phyloP scores from a whole-genome alignment of 2,113 vertebrate genomes.

The Mormyrus iriodes region DNA sequence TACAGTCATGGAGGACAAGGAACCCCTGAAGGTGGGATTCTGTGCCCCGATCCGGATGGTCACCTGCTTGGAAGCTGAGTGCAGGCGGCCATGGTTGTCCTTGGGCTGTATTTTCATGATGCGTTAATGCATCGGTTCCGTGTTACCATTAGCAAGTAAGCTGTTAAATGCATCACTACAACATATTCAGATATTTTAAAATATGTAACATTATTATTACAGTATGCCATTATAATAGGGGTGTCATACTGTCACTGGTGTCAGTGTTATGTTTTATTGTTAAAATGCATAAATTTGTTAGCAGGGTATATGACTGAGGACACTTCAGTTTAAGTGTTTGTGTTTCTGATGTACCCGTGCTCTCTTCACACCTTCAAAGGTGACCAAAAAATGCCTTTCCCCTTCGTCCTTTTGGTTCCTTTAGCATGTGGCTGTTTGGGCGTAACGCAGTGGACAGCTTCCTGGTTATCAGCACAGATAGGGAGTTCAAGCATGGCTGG shows the following conservation, averaged over 20 bases:
- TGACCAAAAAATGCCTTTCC: background rate
- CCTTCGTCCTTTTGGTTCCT: background rate
- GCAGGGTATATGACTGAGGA: background rate
- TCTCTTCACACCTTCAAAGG: background rate
- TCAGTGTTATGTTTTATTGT: background rate
- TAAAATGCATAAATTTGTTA: background rate
- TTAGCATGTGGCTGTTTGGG: background rate
- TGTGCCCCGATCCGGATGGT: background rate
- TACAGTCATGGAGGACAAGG: slow-evolving; percentile 98
- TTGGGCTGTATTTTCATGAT: background rate
- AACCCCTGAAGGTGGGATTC: slow-evolving; percentile 93
- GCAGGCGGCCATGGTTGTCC: background rate
- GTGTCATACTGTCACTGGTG: background rate
- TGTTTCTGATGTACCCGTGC: background rate
- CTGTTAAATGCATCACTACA: background rate
- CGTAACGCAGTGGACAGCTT: background rate
- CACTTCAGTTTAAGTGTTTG: background rate
- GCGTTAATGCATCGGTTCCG: background rate
- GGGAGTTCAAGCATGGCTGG: background rate
- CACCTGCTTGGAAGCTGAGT: background rate
- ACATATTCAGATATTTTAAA: background rate
- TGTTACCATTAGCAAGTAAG: background rate
- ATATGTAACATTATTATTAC: background rate
- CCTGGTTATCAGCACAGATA: background rate
- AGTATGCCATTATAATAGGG: background rate